A percentile compares a stretch with the other conserved stretches of the same genome.
Conservation (phyloP, 2,113 vertebrate species). For the Artemisiospiza belli region DNA sequence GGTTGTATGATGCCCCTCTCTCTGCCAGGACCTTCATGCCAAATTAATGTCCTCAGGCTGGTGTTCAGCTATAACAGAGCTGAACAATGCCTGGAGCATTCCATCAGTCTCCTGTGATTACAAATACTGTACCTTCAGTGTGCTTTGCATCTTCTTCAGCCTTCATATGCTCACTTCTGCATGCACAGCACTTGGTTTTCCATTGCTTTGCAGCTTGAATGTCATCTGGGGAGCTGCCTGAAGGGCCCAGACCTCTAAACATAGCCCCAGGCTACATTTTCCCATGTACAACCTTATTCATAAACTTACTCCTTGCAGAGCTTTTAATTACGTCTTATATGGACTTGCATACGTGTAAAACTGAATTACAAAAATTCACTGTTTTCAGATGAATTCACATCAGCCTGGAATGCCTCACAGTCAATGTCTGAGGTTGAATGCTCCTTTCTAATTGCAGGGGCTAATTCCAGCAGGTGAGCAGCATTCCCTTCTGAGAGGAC, state of each 20-base stretch:
- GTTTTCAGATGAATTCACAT: neutral
- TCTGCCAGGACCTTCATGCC: neutral
- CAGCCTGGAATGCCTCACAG: neutral
- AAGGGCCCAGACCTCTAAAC: neutral
- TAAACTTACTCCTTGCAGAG: neutral
- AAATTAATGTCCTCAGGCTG: neutral
- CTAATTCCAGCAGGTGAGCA: neutral
- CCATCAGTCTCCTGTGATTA: neutral
- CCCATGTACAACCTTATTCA: neutral
- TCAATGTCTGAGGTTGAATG: neutral
- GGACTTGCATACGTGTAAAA: neutral
- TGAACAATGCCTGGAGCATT: rapidly evolving
- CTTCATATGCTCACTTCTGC: neutral
- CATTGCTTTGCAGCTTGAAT: neutral
- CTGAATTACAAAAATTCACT: neutral
- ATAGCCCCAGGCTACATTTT: neutral
- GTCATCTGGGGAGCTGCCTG: neutral
- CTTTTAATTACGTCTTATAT: neutral
- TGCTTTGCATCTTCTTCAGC: neutral
- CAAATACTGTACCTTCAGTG: neutral
- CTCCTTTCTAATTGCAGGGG: neutral
- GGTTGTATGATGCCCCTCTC: neutral
- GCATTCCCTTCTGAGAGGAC: neutral
- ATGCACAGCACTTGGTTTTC: neutral
- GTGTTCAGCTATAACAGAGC: neutral